Evolutionary conservation across 2,888 invertebrate species (phyloP), one percentile per base, ranked within the genome.

Genomic region (Agonopterix alstromeriana): DNA sequence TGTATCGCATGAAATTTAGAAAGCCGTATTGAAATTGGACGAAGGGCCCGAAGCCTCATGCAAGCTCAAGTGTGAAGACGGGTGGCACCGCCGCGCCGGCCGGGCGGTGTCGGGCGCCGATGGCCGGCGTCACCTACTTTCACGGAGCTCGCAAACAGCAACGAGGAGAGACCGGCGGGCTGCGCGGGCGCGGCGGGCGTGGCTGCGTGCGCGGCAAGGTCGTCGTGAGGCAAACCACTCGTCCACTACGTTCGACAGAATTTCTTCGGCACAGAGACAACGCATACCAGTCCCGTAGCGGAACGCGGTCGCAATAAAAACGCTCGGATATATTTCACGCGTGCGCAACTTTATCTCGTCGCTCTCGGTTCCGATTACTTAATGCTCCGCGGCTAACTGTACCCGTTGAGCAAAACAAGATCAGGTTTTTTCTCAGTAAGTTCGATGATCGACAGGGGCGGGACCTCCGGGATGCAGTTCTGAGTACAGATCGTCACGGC

Each of bases 221-320:
- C 87, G 85, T 73, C 73, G 79, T 81, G 81, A 87, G 87, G 87
- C 85, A 84, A 87, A 86, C 87, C 83, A 84, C 87, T 86, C 82
- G 74, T 74, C 45, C 36, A 27, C 27, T 27, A 27, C 27, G 27
- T 44, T 17, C 79, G 77, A 76, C 78, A 80, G 77, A 84, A 84
- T 82, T 79, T 84, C 83, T 82, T 83, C 75, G 77, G 65, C 68
- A 71, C 79, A 79, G 78, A 79, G 74, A 80, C 82, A 77, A 69
- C 75, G 70, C 77, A 78, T 78, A 77, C 77, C 77, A 78, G 77
- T 73, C 70, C 69, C 72, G 64, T 70, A 73, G 73, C 70, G 79
- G 79, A 82, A 82, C 83, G 82, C 82, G 82, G 77, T 75, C 82
- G 81, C 79, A 80, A 82, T 80, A 84, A 77, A 77, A 87, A 86